phyloP scores from a whole-genome alignment of 1,140 invertebrate genomes.

The Drosophila novamexicana region DNA sequence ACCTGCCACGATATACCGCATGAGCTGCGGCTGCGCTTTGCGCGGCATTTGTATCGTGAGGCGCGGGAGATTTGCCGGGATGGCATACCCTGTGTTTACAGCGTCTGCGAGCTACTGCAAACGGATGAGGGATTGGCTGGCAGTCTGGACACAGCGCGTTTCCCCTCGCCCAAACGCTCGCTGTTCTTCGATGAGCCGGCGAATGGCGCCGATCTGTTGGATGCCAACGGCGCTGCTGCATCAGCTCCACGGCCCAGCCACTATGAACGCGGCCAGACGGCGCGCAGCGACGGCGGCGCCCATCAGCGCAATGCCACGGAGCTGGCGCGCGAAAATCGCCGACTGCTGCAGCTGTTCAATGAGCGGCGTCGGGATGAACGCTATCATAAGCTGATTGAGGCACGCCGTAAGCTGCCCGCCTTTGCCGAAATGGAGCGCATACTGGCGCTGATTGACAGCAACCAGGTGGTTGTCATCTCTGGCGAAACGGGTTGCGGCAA shows the following conservation, averaged over 20 bases:
- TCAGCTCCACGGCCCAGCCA: constrained; percentile 85
- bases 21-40: constrained; percentile 87
- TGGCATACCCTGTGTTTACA: constrained; percentile 89
- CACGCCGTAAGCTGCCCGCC: constrained; percentile 88
- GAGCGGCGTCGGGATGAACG: constrained; percentile 86
- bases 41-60: constrained; percentile 87
- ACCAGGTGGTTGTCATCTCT: constrained; percentile 91
- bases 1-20: constrained; percentile 86
- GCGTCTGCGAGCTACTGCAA: constrained; percentile 88
- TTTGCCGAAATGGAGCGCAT: constrained; percentile 88
- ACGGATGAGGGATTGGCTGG: constrained; percentile 88
- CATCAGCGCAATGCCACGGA: constrained; percentile 85
- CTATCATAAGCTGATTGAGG: constrained; percentile 88
- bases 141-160: constrained; percentile 86
- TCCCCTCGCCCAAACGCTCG: constrained; percentile 85
- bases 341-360: constrained; percentile 86
- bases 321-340: constrained; percentile 86
- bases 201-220: background rate
- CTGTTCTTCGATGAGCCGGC: constrained; percentile 66
- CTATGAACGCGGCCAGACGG: constrained; percentile 86
- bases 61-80: constrained; percentile 87
- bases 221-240: background rate
- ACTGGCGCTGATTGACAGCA: constrained; percentile 87
- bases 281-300: constrained; percentile 84
- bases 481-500: constrained; percentile 96